Conservation (phyloP, 2,797 vertebrate genomes). For the Poecilia velifera region DNA sequence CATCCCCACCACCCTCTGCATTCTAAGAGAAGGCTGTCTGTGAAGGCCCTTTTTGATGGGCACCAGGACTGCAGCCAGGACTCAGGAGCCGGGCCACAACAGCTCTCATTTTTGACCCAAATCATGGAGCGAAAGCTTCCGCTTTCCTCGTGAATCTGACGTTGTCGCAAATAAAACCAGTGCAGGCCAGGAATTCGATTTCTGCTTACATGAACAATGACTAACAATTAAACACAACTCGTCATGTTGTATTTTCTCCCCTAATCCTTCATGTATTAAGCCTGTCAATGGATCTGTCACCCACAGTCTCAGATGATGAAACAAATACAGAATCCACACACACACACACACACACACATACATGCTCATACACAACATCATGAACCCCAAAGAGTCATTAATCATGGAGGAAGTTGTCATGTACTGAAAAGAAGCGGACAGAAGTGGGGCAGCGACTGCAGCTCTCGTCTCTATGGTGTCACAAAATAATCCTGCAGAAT, state of each 20-base stretch:
- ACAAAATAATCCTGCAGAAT: conserved; percentile 12
- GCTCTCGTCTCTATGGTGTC: conserved; percentile 49
- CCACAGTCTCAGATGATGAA: conserved; percentile 1
- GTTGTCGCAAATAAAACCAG: conserved; percentile 5
- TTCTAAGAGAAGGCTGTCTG: conserved; percentile 65
- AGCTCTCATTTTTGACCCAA: conserved; percentile 66
- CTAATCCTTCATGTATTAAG: conserved; percentile 10
- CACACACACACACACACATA: conserved; percentile 1
- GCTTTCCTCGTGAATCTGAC: conserved; percentile 37
- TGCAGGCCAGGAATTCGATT: not conserved
- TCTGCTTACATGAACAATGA: not conserved
- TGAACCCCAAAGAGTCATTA: conserved; percentile 64
- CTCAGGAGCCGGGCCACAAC: conserved; percentile 65
- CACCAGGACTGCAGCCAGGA: conserved; percentile 73
- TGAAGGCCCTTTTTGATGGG: conserved; percentile 74
- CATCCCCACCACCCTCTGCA: conserved; percentile 39
- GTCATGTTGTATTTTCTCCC: not conserved
- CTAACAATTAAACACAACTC: not conserved
- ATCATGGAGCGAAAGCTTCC: conserved; percentile 71
- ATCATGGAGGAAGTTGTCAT: conserved; percentile 70
- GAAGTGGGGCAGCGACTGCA: conserved; percentile 19
- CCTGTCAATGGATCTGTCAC: conserved; percentile 17
- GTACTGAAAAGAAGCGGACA: conserved; percentile 56
- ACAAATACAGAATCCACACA: conserved; percentile 13
- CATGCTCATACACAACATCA: conserved; percentile 11